These are phyloP conservation scores for Drosophila rhopaloa DNA, from an alignment of 1,140 invertebrate genomes.

Conservation along the genomic window DNA sequence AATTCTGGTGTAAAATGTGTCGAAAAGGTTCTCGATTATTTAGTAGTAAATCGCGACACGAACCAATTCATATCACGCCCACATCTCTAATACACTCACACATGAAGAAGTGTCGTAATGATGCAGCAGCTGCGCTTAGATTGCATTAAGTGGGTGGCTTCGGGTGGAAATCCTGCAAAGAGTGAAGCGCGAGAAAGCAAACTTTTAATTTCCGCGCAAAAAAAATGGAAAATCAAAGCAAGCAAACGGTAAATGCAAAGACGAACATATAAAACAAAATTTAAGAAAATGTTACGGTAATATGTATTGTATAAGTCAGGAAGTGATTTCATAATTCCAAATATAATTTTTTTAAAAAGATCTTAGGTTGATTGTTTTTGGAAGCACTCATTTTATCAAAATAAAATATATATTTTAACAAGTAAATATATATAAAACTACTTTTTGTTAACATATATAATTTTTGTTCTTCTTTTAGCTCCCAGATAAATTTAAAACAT, in stretches of 20 bases:
- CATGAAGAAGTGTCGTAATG: constrained; percentile 58
- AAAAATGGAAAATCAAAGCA: constrained; percentile 69
- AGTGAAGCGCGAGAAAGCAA: constrained; percentile 46
- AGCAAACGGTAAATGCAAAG: constrained; percentile 39
- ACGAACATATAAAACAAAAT: background rate
- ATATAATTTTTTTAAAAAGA: too few relatives aligned
- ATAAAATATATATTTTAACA: too few relatives aligned
- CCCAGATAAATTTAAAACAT: too few relatives aligned
- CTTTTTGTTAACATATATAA: too few relatives aligned
- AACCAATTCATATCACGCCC: background rate
- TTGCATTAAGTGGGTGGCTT: constrained; percentile 77
- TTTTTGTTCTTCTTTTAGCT: too few relatives aligned
- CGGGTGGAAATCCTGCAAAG: constrained; percentile 16
- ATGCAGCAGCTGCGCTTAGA: constrained; percentile 83
- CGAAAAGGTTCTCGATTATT: too few relatives aligned
- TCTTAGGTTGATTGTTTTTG: too few relatives aligned
- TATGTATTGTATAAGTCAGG: too few relatives aligned
- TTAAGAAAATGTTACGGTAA: background rate
- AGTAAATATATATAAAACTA: too few relatives aligned
- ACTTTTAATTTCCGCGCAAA: constrained; percentile 81
- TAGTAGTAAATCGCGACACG: background rate
- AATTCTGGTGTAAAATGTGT: too few relatives aligned
- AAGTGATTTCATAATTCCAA: too few relatives aligned
- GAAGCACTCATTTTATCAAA: too few relatives aligned
- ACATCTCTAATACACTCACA: constrained; percentile 20